Evolutionary conservation across 2,797 vertebrate genomes (phyloP).

Genomic region (Semaprochilodus insignis): DNA sequence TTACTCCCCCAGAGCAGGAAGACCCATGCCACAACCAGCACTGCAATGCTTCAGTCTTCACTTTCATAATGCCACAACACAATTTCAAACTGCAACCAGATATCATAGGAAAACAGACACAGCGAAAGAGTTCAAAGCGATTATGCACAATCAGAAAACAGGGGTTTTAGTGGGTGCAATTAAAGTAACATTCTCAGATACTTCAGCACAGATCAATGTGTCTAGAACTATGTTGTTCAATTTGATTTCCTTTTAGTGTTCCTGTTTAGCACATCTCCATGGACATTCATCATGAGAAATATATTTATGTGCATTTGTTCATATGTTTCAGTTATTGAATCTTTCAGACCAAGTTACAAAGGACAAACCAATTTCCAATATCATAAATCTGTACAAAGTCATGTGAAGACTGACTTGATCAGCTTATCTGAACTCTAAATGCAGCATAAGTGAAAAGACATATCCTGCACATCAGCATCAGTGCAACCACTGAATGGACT

Average conservation of each 20-base stretch:
- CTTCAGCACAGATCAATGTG: not conserved
- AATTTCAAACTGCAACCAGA: slow-evolving; percentile 65
- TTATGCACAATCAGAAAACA: not conserved
- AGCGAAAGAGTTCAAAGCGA: slow-evolving; percentile 27
- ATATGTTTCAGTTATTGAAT: not conserved
- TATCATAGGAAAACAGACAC: slow-evolving; percentile 61
- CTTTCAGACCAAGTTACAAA: not conserved
- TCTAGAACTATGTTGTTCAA: not conserved
- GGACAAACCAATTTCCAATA: not conserved
- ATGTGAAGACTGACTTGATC: slow-evolving; percentile 19
- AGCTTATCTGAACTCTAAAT: slow-evolving; percentile 1
- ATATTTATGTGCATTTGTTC: not conserved
- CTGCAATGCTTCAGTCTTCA: slow-evolving; percentile 73
- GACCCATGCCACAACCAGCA: slow-evolving; percentile 78
- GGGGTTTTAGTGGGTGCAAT: not conserved
- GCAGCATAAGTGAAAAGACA: slow-evolving; percentile 13
- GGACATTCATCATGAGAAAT: not conserved
- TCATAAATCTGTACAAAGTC: slow-evolving; percentile 10
- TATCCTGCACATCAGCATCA: slow-evolving; percentile 26
- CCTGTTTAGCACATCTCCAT: not conserved
- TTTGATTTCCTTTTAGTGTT: not conserved
- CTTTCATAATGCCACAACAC: slow-evolving; percentile 76
- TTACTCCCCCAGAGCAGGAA: slow-evolving; percentile 69
- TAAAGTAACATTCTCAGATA: not conserved
- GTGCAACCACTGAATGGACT: not conserved